These are phyloP conservation scores for Drosophila varians DNA, from an alignment of 1,140 invertebrate species.

Conservation along the genomic window DNA sequence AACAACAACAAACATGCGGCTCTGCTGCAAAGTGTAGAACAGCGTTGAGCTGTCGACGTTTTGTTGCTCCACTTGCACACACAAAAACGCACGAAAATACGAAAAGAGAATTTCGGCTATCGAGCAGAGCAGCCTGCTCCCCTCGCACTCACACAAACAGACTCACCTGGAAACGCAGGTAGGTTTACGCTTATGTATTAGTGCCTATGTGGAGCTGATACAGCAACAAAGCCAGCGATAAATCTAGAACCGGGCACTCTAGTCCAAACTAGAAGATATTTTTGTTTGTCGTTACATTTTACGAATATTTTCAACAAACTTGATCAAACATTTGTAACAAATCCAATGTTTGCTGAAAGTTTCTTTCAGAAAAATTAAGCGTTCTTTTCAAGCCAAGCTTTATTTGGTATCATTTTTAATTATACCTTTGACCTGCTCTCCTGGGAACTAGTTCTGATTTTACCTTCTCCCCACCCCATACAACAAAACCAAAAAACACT, in stretches of 20 bases:
- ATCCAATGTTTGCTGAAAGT: too few relatives aligned
- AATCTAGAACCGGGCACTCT: constrained; percentile 26
- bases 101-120: constrained; percentile 44
- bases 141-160: constrained; percentile 2
- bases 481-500: neutral
- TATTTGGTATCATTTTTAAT: neutral
- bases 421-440: neutral
- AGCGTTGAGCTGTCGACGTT: too few relatives aligned
- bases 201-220: constrained; percentile 20
- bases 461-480: neutral
- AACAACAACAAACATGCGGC: constrained; percentile 3
- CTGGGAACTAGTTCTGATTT: constrained; percentile 10
- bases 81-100: constrained; percentile 41
- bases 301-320: neutral
- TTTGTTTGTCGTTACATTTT: neutral
- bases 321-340: neutral
- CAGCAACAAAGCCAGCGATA: constrained; percentile 29
- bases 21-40: neutral
- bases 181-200: constrained; percentile 20
- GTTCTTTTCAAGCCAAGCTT: too few relatives aligned
- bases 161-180: constrained; percentile 28
- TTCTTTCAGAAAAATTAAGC: too few relatives aligned
- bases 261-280: constrained; percentile 1
- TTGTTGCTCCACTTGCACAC: constrained; percentile 50
- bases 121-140: constrained; percentile 12